phyloP scores from a whole-genome alignment of 2,113 vertebrate species.

The Nesospiza acunhae region DNA sequence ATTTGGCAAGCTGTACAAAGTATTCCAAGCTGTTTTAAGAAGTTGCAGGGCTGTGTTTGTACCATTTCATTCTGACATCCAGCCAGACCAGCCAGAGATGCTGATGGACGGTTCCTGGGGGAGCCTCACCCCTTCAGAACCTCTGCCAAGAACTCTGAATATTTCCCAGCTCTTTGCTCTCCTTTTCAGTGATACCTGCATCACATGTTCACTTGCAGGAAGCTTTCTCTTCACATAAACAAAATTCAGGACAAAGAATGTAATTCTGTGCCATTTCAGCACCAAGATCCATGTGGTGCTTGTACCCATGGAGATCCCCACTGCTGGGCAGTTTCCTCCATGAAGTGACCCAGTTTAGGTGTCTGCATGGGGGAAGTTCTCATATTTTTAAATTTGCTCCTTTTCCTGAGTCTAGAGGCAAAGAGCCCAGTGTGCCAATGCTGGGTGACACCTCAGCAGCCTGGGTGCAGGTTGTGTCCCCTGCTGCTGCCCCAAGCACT shows the following conservation, averaged over 20 bases:
- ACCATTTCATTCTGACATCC: neutral
- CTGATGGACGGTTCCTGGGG: fast-evolving
- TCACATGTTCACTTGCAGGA: neutral
- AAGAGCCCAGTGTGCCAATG: neutral
- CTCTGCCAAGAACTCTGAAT: neutral
- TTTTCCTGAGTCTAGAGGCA: neutral
- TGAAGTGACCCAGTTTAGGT: neutral
- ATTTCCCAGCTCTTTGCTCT: neutral
- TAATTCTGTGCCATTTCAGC: neutral
- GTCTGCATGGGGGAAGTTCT: neutral
- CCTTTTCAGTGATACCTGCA: neutral
- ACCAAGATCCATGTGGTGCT: neutral
- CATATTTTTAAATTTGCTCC: neutral
- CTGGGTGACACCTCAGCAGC: neutral
- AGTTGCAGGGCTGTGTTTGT: neutral
- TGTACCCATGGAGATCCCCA: neutral
- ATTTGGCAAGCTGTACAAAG: neutral
- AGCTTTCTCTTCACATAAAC: neutral
- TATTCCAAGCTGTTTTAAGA: neutral
- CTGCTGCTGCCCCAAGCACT: neutral
- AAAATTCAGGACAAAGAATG: neutral
- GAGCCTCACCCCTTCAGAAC: neutral
- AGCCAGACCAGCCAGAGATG: neutral
- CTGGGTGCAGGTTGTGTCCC: neutral
- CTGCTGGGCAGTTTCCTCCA: neutral